These are phyloP conservation scores for Aproaerema taeniolella DNA, from an alignment of 2,888 invertebrate species.

Conservation along the genomic window DNA sequence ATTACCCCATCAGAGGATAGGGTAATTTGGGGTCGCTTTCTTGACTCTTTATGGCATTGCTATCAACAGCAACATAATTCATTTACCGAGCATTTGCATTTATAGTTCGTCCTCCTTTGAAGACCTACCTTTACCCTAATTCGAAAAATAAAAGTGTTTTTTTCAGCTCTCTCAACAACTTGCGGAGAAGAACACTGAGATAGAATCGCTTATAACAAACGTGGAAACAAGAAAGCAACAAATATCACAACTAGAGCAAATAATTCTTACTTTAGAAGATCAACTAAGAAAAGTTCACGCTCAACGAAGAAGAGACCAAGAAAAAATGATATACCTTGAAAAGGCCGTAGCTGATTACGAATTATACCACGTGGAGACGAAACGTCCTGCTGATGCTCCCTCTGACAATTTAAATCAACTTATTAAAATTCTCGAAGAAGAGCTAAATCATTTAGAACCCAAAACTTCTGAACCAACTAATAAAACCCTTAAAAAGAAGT, in stretches of 20 bases:
- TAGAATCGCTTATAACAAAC: constrained; percentile 40
- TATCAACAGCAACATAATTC: too few species aligned
- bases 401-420: constrained; percentile 51
- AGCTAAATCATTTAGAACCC: constrained; percentile 42
- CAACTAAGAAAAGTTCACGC: constrained; percentile 38
- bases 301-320: constrained; percentile 46
- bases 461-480: constrained; percentile 15
- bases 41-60: too few species aligned
- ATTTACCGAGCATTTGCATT: too few species aligned
- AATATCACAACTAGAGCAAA: constrained; percentile 54
- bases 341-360: constrained; percentile 43
- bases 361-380: constrained; percentile 29
- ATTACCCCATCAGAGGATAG: too few species aligned
- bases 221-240: constrained; percentile 45
- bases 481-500: constrained; percentile 22
- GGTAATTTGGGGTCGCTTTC: too few species aligned
- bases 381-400: constrained; percentile 33
- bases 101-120: too few species aligned
- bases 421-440: constrained; percentile 60
- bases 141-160: too few species aligned
- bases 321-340: constrained; percentile 42
- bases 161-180: constrained; percentile 47
- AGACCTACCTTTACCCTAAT: too few species aligned
- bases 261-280: constrained; percentile 57
- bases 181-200: constrained; percentile 50